phyloP scores from a whole-genome alignment of 2,888 invertebrate genomes.

The Ethmia dodecea region DNA sequence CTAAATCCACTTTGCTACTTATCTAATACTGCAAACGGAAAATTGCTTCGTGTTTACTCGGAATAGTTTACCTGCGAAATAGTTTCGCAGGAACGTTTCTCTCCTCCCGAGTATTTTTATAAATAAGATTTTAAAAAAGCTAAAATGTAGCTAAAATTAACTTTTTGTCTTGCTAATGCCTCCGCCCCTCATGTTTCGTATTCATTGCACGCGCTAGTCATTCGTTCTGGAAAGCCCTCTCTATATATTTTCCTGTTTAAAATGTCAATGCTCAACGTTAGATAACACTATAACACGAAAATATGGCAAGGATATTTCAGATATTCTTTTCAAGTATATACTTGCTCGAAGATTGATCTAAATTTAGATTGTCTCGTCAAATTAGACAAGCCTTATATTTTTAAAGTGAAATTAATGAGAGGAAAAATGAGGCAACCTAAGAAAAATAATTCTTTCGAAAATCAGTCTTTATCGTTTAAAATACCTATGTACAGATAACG shows the following conservation, averaged over 20 bases:
- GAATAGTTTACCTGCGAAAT: slow-evolving; percentile 15
- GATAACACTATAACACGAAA: slow-evolving; percentile 8
- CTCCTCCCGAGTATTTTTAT: slow-evolving; percentile 1
- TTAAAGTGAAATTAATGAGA: no score
- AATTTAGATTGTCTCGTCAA: no score
- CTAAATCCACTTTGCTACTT: slow-evolving; percentile 52
- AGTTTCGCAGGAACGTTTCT: slow-evolving; percentile 4
- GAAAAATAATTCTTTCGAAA: no score
- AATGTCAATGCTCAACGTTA: slow-evolving; percentile 26
- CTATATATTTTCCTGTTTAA: slow-evolving; percentile 33
- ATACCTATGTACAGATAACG: no score
- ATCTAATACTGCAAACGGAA: slow-evolving; percentile 25
- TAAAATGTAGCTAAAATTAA: slow-evolving; percentile 24
- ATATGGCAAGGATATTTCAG: background rate
- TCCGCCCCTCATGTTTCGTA: slow-evolving; percentile 30
- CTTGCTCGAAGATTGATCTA: no score
- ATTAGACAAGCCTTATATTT: no score
- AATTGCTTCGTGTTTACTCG: slow-evolving; percentile 15
- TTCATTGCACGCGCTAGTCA: slow-evolving; percentile 39
- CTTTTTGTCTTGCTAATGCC: slow-evolving; percentile 30
- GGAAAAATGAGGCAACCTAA: no score
- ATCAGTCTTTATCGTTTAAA: no score
- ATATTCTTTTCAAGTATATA: no score
- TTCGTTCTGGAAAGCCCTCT: slow-evolving; percentile 32
- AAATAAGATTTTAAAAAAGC: background rate